phyloP scores from a whole-genome alignment of 2,888 invertebrate genomes.

The Octonoba sinensis region DNA sequence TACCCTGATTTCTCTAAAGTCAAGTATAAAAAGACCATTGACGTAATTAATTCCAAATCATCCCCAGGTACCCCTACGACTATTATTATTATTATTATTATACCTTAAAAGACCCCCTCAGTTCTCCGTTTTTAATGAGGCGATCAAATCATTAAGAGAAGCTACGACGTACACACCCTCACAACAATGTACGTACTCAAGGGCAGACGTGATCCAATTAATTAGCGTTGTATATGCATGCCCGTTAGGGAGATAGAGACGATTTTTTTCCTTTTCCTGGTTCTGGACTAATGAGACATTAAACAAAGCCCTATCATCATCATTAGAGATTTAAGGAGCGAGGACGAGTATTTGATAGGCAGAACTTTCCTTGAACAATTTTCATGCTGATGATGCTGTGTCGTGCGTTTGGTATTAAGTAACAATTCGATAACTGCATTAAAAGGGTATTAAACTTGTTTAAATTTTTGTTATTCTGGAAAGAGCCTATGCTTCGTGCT shows the following conservation, averaged over 20 bases:
- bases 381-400: too few species aligned
- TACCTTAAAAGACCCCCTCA: constrained; percentile 9
- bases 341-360: neutral
- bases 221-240: constrained; percentile 56
- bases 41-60: constrained; percentile 38
- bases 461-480: too few species aligned
- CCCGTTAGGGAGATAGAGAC: constrained; percentile 5
- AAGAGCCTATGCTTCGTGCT: too few species aligned
- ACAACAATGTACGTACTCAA: constrained; percentile 19
- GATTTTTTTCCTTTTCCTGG: constrained; percentile 1
- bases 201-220: constrained; percentile 55
- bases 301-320: constrained; percentile 59
- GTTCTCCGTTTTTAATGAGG: constrained; percentile 51
- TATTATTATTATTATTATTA: constrained; percentile 36
- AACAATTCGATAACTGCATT: too few species aligned
- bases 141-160: constrained; percentile 49
- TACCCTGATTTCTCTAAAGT: too few species aligned
- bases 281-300: constrained; percentile 58
- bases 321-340: constrained; percentile 43
- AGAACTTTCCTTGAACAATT: too few species aligned
- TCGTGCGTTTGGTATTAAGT: too few species aligned
- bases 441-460: too few species aligned
- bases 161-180: constrained; percentile 17
- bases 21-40: neutral
- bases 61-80: neutral